Evolutionary conservation across 2,113 vertebrate species (phyloP), one percentile per base, ranked within the genome.

Genomic region (Grallaria varia): DNA sequence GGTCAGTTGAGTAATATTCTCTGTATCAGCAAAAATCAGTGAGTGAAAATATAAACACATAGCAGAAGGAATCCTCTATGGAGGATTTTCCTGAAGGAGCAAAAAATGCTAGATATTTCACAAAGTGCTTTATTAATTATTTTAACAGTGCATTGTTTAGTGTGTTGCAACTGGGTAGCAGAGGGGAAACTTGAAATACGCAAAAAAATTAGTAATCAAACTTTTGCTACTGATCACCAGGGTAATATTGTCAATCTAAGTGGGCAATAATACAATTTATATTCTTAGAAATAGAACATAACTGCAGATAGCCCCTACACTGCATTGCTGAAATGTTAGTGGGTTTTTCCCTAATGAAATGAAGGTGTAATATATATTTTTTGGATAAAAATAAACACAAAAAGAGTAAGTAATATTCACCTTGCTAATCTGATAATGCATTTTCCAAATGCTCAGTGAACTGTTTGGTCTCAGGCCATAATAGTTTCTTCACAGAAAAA

Each of bases 241-340:
- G 23, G 23, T 83, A 63, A 47, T 20, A 33, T n/a, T 6, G 50
- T 44, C 8, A 49, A 31, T 10, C 11, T 63, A 49, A 63, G 25
- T 11, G 37, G 39, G 47, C 6, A 75, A 30, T 22, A 44, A 63
- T 52, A 13, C 1, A 25, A 39, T 68, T 83, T 53, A 76, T 30
- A 37, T 22, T 73, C 37, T 64, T 35, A 56, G 39, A 92, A 81
- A 77, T 23, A 85, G 53, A 37, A 20, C 8, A 5, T 28, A 12
- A 17, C 4, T 81, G 42, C 14, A 35, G 14, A 44, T 14, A 60
- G 1, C 3, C 5, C 5, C 0, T 1, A 55, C 6, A 49, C 4
- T 22, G 9, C 22, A 4, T 7, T 44, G 10, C 40, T 69, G 33
- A 72, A 88, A 15, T 3, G 2, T 40, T 55, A n/a, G 6, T 49